Conservation (phyloP, 2,113 vertebrate species). For the Carlito syrichta region DNA sequence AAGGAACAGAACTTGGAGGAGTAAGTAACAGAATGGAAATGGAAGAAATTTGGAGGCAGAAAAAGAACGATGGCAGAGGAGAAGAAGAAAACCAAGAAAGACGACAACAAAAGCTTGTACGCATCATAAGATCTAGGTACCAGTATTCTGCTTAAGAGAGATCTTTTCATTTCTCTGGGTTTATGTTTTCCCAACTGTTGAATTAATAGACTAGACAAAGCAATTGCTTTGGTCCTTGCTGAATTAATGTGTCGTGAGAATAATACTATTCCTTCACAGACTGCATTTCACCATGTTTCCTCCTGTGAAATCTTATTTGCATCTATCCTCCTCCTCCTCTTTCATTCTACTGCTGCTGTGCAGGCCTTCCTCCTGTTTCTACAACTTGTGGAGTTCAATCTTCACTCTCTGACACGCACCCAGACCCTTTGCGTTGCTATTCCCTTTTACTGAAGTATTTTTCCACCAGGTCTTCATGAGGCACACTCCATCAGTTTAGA, state of each 20-base stretch:
- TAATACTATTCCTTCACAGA: background rate
- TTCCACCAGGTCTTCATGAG: background rate
- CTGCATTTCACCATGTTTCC: background rate
- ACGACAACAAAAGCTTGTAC: background rate
- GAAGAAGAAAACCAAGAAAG: background rate
- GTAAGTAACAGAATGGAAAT: background rate
- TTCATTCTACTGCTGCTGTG: background rate
- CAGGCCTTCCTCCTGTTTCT: background rate
- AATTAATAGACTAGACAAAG: background rate
- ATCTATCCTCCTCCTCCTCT: background rate
- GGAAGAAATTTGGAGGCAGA: background rate
- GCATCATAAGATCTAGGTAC: background rate
- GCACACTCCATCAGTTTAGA: background rate
- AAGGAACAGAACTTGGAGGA: background rate
- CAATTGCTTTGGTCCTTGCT: background rate
- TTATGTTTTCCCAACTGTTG: background rate
- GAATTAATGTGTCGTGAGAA: background rate
- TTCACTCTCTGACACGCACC: background rate
- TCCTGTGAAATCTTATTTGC: background rate
- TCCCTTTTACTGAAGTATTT: background rate
- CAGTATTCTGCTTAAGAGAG: background rate
- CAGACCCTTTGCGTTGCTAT: too few species aligned
- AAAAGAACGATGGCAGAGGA: background rate
- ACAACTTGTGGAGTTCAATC: rapidly evolving
- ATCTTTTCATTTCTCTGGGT: background rate